Base-by-base conservation (phyloP, 2,888 invertebrate genomes). In the Alcis repandata region DNA sequence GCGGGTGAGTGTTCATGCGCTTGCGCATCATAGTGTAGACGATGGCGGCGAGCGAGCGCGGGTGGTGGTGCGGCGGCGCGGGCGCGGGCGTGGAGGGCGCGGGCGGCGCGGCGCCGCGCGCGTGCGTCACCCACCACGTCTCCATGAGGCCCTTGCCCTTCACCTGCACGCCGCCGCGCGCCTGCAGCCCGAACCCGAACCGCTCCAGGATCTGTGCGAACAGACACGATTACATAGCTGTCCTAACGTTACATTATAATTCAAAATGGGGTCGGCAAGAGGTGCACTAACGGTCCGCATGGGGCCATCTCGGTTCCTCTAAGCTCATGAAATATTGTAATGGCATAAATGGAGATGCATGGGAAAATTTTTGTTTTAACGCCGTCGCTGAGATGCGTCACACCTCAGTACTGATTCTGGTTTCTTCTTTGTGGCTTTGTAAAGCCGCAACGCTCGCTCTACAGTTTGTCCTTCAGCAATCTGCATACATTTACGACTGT, bases 111-210 rank as follows among this genome's bases (percentile, higher is more conserved):
- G 94, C 90, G 8, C 94, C 93, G 61, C 95, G 94, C 49, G 95
- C 95, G 17, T 96, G 96, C 54, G 95, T 89, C 58, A 99, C 97
- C 91, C 97, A 98, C 91, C 96, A 98, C n/a, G 98, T 99, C 87
- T 98, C 97, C 98, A 99, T 98, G 73, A 96, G 95, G 0, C 99
- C 99, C 88, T 99, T 99, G 66, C 99, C 99, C 86, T 99, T 99
- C 32, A 99, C 98, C 67, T 96, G 96, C 62, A 99, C 96, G 61
- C 95, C 92, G 0, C 99, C 99, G n/a, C 99, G 95, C 77, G 95
- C 94, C 76, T 96, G 95, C 41, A 97, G 90, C 70, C 95, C 94
- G 87, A 96, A 98, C 1, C 97, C 97, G 66, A 95, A 94, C 1
- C 94, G 94, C 72, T 96, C 96, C 68, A 98, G 88, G 70, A 97